Conservation (phyloP, 2,888 invertebrate genomes). For the Rugalucina vietnamica region DNA sequence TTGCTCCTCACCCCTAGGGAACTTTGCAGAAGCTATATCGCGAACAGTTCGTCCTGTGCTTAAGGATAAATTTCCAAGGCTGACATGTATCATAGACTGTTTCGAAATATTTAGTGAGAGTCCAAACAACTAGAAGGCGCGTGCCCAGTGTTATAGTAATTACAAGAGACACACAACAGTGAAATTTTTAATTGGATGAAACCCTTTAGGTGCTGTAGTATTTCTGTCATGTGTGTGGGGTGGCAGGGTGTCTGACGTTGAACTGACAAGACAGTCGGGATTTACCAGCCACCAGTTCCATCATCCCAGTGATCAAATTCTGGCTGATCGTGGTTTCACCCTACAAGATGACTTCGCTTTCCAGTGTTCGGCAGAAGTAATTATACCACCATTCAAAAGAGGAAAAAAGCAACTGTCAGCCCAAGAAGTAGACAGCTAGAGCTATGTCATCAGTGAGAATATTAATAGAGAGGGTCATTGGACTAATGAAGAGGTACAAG, state of each 20-base stretch:
- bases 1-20: too few species aligned
- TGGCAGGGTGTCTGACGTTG: not conserved
- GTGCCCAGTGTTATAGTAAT: not conserved
- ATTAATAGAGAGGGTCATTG: too few species aligned
- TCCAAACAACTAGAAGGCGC: not conserved
- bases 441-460: too few species aligned
- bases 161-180: not conserved
- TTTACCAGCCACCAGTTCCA: not conserved
- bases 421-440: too few species aligned
- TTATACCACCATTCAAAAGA: too few species aligned
- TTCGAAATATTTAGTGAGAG: not conserved
- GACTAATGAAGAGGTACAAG: too few species aligned
- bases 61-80: too few species aligned
- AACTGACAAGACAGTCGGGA: not conserved
- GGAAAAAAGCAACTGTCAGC: too few species aligned
- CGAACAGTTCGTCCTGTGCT: too few species aligned
- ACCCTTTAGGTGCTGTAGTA: not conserved
- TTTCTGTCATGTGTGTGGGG: not conserved
- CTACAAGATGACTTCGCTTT: not conserved
- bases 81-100: too few species aligned
- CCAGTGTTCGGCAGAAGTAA: not conserved
- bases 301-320: not conserved
- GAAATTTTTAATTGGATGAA: not conserved
- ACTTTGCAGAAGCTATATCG: too few species aligned
- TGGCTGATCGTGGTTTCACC: not conserved